A percentile compares a stretch with the other conserved stretches of the same genome.
Evolutionary conservation across 2,888 invertebrate species (phyloP).

Genomic region (Syrista parreyssii): DNA sequence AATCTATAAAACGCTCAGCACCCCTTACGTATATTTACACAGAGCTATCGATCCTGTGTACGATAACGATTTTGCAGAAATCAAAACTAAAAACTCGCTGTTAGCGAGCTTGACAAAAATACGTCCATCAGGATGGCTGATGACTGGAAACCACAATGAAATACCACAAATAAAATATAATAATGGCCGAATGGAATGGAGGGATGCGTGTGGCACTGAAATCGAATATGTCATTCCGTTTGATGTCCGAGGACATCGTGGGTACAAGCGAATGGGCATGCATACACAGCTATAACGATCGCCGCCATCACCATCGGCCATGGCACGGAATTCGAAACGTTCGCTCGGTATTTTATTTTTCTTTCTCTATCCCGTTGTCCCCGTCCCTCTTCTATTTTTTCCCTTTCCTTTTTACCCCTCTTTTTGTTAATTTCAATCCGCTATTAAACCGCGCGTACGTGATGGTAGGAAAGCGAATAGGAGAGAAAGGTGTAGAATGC

Average conservation of each 20-base stretch:
- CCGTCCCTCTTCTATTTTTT: background rate
- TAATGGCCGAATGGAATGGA: background rate
- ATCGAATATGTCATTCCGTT: constrained; percentile 7
- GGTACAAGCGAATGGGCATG: background rate
- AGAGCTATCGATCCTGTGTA: background rate
- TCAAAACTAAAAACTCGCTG: no score
- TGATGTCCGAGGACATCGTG: constrained; percentile 1
- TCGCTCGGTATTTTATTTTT: background rate
- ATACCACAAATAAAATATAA: background rate
- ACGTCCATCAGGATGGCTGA: background rate
- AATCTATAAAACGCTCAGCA: background rate
- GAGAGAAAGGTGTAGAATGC: background rate
- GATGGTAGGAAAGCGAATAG: background rate
- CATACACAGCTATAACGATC: background rate
- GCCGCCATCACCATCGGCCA: background rate
- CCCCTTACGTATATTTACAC: background rate
- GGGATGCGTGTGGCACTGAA: background rate
- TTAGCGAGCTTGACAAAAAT: no score
- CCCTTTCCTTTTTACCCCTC: background rate
- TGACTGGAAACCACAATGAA: background rate
- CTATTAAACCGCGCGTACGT: constrained; percentile 8
- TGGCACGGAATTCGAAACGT: constrained; percentile 1
- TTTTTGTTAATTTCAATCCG: constrained; percentile 5
- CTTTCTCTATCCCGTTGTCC: background rate
- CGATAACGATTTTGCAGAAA: no score